These are phyloP conservation scores for Upupa epops DNA, from an alignment of 2,113 vertebrate species.

Conservation along the genomic window DNA sequence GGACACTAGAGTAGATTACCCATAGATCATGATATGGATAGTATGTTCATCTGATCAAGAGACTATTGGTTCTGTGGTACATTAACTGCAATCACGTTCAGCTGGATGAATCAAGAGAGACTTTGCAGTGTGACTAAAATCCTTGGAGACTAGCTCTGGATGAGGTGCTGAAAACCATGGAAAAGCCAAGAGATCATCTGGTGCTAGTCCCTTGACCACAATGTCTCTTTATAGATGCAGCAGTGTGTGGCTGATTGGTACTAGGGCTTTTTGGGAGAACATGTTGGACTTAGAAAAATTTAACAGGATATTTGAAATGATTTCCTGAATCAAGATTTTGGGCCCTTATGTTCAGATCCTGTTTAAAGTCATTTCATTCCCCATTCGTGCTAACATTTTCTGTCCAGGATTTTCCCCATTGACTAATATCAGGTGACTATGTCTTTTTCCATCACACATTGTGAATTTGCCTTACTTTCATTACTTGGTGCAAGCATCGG, in stretches of 20 bases:
- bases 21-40: background rate
- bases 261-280: background rate
- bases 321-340: slow-evolving; percentile 63
- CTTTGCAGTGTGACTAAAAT: background rate
- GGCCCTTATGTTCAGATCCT: slow-evolving; percentile 50
- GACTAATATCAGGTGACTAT: slow-evolving; percentile 60
- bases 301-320: slow-evolving; percentile 54
- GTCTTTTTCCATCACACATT: slow-evolving; percentile 40
- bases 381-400: slow-evolving; percentile 54
- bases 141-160: background rate
- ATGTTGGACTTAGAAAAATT: slow-evolving; percentile 35
- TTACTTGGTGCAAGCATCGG: slow-evolving; percentile 46
- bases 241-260: background rate
- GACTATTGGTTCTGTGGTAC: background rate
- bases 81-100: background rate
- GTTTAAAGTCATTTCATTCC: slow-evolving; percentile 68
- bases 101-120: background rate
- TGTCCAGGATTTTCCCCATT: slow-evolving; percentile 43
- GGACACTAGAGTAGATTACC: background rate
- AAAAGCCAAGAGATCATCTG: background rate
- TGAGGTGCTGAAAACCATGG: background rate
- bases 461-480: slow-evolving; percentile 49
- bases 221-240: fast-evolving
- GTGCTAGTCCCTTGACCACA: background rate
- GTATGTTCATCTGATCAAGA: background rate